Evolutionary conservation across 2,797 vertebrate species (phyloP).

Genomic region (Coreius guichenoti): DNA sequence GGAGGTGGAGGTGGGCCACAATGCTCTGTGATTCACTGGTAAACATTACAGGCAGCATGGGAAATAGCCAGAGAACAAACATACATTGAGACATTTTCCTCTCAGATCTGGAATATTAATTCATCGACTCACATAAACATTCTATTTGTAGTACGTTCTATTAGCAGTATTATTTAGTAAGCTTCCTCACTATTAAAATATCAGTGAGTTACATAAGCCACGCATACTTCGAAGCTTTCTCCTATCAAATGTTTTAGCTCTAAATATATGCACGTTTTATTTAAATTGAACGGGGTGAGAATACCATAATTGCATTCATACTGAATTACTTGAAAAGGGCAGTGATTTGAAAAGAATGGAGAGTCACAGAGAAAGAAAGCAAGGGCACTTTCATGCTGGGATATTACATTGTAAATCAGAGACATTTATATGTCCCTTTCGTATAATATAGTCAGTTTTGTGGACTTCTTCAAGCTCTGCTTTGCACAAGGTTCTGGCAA

Average conservation of each 20-base stretch:
- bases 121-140: background rate
- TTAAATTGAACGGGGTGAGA: slow-evolving; percentile 11
- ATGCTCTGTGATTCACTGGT: slow-evolving; percentile 42
- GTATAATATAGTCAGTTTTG: slow-evolving; percentile 35
- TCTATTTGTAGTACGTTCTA: background rate
- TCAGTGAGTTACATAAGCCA: background rate
- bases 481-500: slow-evolving; percentile 40
- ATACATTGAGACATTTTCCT: slow-evolving; percentile 5
- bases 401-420: slow-evolving; percentile 47
- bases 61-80: slow-evolving; percentile 21
- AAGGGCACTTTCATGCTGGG: slow-evolving; percentile 58
- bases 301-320: slow-evolving; percentile 5
- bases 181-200: slow-evolving; percentile 2
- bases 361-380: slow-evolving; percentile 2
- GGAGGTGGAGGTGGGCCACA: slow-evolving; percentile 33
- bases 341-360: slow-evolving; percentile 32
- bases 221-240: background rate
- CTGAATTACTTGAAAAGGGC: slow-evolving; percentile 19
- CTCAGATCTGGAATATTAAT: slow-evolving; percentile 27
- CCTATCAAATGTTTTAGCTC: slow-evolving; percentile 17
- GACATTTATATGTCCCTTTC: slow-evolving; percentile 35
- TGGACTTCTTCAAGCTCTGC: slow-evolving; percentile 36
- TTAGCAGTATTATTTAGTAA: slow-evolving; percentile 12
- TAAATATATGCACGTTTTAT: slow-evolving; percentile 19
- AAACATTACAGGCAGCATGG: slow-evolving; percentile 36